Percentiles rank a stretch among this genome's conserved stretches.
Evolutionary conservation across 2,797 vertebrate genomes (phyloP).

Genomic region (Poecilia velifera): DNA sequence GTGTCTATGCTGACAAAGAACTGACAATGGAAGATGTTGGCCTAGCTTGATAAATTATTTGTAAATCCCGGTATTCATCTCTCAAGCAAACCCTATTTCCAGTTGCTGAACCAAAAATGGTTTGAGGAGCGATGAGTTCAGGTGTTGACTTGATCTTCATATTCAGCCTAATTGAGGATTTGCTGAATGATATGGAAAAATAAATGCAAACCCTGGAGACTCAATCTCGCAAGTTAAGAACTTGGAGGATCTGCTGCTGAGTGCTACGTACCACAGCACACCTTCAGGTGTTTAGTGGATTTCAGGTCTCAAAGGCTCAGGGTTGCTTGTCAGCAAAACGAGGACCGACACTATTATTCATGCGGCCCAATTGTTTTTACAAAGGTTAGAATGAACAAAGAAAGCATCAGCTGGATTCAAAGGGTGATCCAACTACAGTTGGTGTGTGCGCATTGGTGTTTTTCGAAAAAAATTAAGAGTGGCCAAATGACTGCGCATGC

Average conservation of each 20-base stretch:
- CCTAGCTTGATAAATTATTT: neutral
- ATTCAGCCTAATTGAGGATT: neutral
- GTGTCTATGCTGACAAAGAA: neutral
- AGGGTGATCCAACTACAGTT: neutral
- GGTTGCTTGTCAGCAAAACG: neutral
- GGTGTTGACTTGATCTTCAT: neutral
- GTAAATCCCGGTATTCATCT: neutral
- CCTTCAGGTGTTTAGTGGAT: neutral
- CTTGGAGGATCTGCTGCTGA: neutral
- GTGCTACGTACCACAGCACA: neutral
- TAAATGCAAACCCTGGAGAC: neutral
- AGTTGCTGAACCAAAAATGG: neutral
- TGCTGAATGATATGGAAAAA: neutral
- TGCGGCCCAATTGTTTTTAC: neutral
- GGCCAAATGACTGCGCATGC: neutral
- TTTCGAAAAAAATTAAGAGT: neutral
- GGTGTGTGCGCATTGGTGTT: too few relatives aligned
- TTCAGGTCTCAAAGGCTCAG: neutral
- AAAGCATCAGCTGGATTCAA: neutral
- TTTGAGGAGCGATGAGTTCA: neutral
- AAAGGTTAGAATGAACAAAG: neutral
- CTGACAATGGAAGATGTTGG: neutral
- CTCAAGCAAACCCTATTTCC: neutral
- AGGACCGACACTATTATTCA: neutral
- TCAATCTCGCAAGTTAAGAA: neutral